These are phyloP conservation scores for Drosophila bocki DNA, from an alignment of 1,140 invertebrate genomes.

Conservation along the genomic window DNA sequence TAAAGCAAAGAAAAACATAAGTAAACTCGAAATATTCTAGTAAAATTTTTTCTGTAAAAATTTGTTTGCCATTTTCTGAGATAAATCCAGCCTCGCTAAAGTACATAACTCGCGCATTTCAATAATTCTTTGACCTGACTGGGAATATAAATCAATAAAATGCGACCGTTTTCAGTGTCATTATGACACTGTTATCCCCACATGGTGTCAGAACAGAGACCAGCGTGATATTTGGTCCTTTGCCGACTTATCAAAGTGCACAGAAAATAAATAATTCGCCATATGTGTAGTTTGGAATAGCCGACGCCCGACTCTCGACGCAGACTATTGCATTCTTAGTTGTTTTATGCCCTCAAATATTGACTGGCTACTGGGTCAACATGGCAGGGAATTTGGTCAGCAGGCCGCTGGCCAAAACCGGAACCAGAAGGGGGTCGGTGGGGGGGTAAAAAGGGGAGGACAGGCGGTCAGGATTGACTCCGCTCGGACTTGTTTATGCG, in stretches of 20 bases:
- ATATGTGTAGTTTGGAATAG: conserved; percentile 19
- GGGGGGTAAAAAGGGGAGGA: background rate
- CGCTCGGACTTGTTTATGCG: conserved; percentile 84
- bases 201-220: background rate
- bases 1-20: background rate
- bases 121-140: background rate
- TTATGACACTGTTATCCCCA: conserved; percentile 1
- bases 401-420: conserved; percentile 81
- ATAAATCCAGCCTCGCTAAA: background rate
- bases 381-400: conserved; percentile 45
- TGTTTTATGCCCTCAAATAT: conserved; percentile 53
- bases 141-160: conserved; percentile 13
- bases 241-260: conserved; percentile 31
- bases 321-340: conserved; percentile 45
- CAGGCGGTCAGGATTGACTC: conserved; percentile 31
- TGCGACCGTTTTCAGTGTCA: conserved; percentile 19
- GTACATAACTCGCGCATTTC: background rate
- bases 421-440: background rate
- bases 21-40: background rate
- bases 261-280: conserved; percentile 33
- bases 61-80: background rate
- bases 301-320: background rate
- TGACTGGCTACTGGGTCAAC: conserved; percentile 56
- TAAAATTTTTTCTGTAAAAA: background rate
- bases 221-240: conserved; percentile 7